Base-by-base conservation (phyloP, 2,888 invertebrate species). In the Poecilobothrus nobilitatus region DNA sequence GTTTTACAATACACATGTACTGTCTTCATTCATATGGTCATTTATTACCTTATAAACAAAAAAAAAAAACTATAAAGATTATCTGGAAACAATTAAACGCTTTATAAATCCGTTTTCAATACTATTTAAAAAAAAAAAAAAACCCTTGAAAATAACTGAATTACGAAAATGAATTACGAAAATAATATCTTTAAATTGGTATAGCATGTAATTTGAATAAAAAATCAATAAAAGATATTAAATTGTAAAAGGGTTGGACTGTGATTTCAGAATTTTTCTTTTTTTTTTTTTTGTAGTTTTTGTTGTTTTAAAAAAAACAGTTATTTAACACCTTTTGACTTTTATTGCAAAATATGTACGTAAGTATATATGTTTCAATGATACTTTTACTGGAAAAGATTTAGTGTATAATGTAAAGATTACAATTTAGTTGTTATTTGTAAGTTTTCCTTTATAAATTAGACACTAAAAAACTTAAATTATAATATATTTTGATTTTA, bases 261-360 rank as follows among this genome's bases (percentile, higher is more conserved):
- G 53, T 53, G 53, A 53, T 53, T 53, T 53, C 2, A 27, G 27
- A n/a, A n/a, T n/a, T 37, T 10, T 10, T 10, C 10, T 37, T 10
- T 37, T 37, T 37, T 8, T 6, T 8, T 8, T 37, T 37, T n/a
- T n/a, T n/a, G n/a, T n/a, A n/a, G n/a, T 12, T 41, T 53, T 15
- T 53, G 18, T 5, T 27, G 27, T 27, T 27, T 5, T 27, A 27
- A 27, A 27, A 6, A 15, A 18, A 53, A n/a, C n/a, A n/a, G n/a
- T 53, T 53, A 53, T 53, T 53, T 53, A 53, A 53, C 53, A 53
- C 53, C 53, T 53, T 53, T 53, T 53, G 53, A 53, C 53, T 18
- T 37, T 12, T 9, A 18, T 53, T 18, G 15, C 44, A 53, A 53
- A 15, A 6, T 53, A 53, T n/a, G 7, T 53, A 18, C 15, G n/a